phyloP scores from a whole-genome alignment of 1,140 invertebrate genomes.

The Caerostris darwini region DNA sequence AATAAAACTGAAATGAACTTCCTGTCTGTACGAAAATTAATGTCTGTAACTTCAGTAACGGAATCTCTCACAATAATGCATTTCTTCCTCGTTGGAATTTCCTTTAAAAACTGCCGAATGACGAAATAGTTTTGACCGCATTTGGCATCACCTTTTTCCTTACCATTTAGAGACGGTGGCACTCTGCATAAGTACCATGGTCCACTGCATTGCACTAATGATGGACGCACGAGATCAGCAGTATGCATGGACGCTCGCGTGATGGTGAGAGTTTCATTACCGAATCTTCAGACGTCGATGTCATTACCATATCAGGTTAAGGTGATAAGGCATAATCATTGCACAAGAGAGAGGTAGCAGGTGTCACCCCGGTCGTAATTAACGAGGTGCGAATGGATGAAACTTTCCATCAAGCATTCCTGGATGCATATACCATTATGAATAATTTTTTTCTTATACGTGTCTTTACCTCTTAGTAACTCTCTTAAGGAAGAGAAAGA shows the following conservation, averaged over 20 bases:
- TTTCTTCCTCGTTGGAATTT: background rate
- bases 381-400: background rate
- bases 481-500: no score
- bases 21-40: no score
- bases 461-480: no score
- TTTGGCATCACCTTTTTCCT: background rate
- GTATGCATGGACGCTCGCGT: background rate
- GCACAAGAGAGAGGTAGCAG: background rate
- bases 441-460: no score
- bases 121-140: slow-evolving; percentile 32
- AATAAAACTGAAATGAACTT: no score
- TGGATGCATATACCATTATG: no score
- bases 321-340: slow-evolving; percentile 11
- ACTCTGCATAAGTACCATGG: background rate
- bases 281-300: background rate
- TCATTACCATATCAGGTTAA: slow-evolving; percentile 38
- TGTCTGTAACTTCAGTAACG: no score
- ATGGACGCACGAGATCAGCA: background rate
- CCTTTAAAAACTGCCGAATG: background rate
- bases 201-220: slow-evolving; percentile 45
- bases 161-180: background rate
- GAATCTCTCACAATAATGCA: no score
- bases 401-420: background rate
- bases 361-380: slow-evolving; percentile 40
- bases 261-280: slow-evolving; percentile 41